Base-by-base conservation (phyloP, 2,113 vertebrate species). In the Solea senegalensis region DNA sequence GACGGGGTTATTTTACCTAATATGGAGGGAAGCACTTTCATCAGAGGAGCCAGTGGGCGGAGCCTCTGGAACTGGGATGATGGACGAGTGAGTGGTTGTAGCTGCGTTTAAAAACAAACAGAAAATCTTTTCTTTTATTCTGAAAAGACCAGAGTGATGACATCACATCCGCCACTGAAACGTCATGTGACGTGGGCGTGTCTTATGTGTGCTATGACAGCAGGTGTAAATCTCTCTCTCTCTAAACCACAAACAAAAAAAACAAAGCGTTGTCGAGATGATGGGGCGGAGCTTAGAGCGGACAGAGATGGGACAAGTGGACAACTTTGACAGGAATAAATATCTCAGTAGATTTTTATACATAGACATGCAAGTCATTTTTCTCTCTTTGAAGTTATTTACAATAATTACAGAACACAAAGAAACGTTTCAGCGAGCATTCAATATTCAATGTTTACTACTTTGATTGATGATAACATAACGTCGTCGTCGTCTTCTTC, bases 381-480 rank as follows among this genome's bases (percentile, higher is more conserved):
- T 91, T 91, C 88, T 89, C 90, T 93, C 86, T 91, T 92, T 91
- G 88, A 92, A 90, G 68, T 83, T 94, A 94, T 94, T 94, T 93
- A 95, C 93, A 94, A 90, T 94, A 94, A 94, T 94, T 94, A 94
- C 94, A 94, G 65, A 91, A 94, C 91, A 93, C 91, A 92, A 92
- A 92, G 87, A 87, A 90, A 93, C 92, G 88, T 93, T 88, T 93
- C 92, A 91, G 88, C 87, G 86, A 92, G 91, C 91, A 91, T 92
- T 93, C 91, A 89, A 91, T 91, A 93, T 91, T 93, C 91, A 92
- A 81, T 90, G 88, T 86, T 21, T 85, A 91, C 85, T 91, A 93
- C 76, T 90, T 84, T 89, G 86, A 90, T 86, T 86, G 83, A 90
- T 91, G 88, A 89, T 86, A 88, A 91, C 91, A 89, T 86, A 89